A percentile compares a stretch with the other conserved stretches of the same genome.
phyloP scores from a whole-genome alignment of 2,113 vertebrate genomes.

The Blennius ocellaris region DNA sequence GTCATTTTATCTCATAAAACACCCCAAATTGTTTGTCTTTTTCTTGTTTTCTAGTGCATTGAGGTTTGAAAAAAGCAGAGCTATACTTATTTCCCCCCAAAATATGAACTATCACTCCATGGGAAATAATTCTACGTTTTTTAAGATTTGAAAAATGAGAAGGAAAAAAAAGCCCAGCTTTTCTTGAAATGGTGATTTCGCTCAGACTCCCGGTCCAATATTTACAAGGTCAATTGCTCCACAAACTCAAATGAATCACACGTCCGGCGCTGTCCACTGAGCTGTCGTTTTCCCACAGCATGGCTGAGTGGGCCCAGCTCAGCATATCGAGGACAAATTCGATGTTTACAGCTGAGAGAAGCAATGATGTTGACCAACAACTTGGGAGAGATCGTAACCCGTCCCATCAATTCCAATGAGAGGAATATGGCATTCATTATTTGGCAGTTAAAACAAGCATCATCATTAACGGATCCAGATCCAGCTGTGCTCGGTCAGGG shows the following conservation, averaged over 20 bases:
- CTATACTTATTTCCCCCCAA: not conserved
- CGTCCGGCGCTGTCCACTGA: conserved; percentile 35
- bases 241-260: conserved; percentile 52
- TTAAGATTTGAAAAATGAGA: not conserved
- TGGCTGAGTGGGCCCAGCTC: conserved; percentile 10
- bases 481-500: conserved; percentile 9
- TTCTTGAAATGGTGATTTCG: conserved; percentile 30
- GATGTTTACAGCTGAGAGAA: not conserved
- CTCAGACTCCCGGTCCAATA: conserved; percentile 13
- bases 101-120: not conserved
- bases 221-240: conserved; percentile 57
- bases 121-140: not conserved
- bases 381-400: not conserved
- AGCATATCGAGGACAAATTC: not conserved
- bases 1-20: conserved; percentile 16
- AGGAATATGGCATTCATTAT: not conserved
- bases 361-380: not conserved
- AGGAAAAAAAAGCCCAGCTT: not conserved
- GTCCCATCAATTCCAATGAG: not conserved
- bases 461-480: not conserved
- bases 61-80: not conserved
- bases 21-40: conserved; percentile 2
- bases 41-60: not conserved
- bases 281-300: conserved; percentile 25
- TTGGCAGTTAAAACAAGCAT: conserved; percentile 16